Base-by-base conservation (phyloP, 2,888 invertebrate genomes). In the Eumerus sabulonum region DNA sequence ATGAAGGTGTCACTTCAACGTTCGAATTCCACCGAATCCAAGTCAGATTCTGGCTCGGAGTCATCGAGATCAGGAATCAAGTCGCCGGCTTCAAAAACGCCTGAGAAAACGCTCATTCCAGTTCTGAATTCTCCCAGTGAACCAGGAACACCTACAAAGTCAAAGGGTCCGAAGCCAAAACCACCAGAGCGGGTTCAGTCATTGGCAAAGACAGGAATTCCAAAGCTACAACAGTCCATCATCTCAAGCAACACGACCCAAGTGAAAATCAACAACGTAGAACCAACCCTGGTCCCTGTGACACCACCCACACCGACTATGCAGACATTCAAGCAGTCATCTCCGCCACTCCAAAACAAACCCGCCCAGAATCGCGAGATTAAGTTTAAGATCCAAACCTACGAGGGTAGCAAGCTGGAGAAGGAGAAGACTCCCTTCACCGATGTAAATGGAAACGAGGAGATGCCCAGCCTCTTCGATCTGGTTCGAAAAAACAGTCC, bases 381-480 rank as follows among this genome's bases (percentile, higher is more conserved):
- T n/a, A 86, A 85, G 14, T 88, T 88, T 59, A 88, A 88, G 74
- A 88, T 88, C 27, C 88, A 88, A 82, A 88, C 88, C 11, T 88
- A 88, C 74, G 88, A 89, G 71, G 77, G 79, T 16, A 88, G 86
- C 64, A 86, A 88, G 48, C 64, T 84, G 0, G 84, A 85, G 54
- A 84, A 84, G 19, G 85, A 83, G 1, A 60, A 67, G 3, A 68
- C 68, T 4, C 63, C 81, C 1, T 83, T 82, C 50, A 83, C 81
- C 9, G 84, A 85, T 62, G 90, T 90, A 64, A 90, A 90, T 59
- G 84, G 84, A 54, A 84, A 84, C 27, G 86, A 88, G 70, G 85
- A 86, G 14, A 87, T 94, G 77, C 94, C 94, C 12, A 91, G 94
- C 53, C 88, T 94, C 5, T 93, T 94, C 68, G 93, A 94, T 88